Evolutionary conservation across 2,113 vertebrate genomes (phyloP), one percentile per base, ranked within the genome.

Genomic region (Apodemus speciosus): DNA sequence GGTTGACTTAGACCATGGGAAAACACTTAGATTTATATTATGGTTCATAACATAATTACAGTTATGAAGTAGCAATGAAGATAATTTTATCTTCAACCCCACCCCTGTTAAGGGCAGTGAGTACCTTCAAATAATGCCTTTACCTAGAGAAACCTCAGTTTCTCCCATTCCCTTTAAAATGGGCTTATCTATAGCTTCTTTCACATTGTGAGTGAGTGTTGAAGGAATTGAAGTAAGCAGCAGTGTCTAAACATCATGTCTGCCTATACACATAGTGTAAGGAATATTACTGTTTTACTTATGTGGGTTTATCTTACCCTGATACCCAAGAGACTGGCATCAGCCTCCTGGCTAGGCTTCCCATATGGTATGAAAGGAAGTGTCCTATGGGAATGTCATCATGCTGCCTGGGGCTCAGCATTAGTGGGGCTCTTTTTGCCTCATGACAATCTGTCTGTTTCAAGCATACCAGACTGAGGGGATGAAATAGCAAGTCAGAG

Each of bases 361-460:
- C 35, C 35, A 21, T 46, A 11, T 2, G 5, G 51, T 25, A 3
- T 32, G 58, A 66, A 85, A 68, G 23, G 2, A 18, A 56, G 40
- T 40, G 6, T 32, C 94, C 46, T 25, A 0, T 2, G n/a, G 79
- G 30, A 46, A 64, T 43, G 58, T 85, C 71, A 1, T 66, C 4
- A 53, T 38, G 27, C 20, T 0, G 1, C 89, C 71, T 27, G 53
- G 60, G 80, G 35, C 62, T 76, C 0, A 0, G 80, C n/a, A 25
- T 85, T 49, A 62, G 27, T 0, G 0, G 49, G 38, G 23, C 60
- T 84, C 56, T 92, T 90, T 75, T 94, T 81, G 43, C 58, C 49
- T 81, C 10, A 0, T 80, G 69, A 89, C 87, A 94, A n/a, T 69
- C 79, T 81, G 80, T 88, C 87, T 95, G 71, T 92, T 95, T 97